Conservation (phyloP, 2,113 vertebrate genomes). For the Sander vitreus region DNA sequence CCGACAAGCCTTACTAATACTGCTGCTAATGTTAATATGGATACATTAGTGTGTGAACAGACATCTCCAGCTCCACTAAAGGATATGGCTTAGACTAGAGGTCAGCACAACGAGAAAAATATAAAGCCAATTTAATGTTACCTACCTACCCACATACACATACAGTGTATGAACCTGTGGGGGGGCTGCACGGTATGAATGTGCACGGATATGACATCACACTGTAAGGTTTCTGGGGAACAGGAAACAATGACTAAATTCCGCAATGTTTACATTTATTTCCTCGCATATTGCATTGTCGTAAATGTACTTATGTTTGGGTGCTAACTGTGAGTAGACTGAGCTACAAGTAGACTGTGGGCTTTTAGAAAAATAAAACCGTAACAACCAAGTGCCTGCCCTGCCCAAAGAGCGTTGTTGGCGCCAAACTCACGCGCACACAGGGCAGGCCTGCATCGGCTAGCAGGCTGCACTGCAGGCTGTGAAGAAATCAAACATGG, state of each 20-base stretch:
- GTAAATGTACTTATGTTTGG: no score
- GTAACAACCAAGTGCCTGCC: not conserved
- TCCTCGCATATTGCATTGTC: not conserved
- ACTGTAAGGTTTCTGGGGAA: not conserved
- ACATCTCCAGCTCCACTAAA: no score
- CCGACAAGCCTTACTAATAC: no score
- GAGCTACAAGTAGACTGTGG: not conserved
- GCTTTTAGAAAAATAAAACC: not conserved
- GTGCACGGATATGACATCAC: conserved; percentile 50
- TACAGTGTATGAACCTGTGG: no score
- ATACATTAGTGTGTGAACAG: not conserved
- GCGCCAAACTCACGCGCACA: conserved; percentile 78
- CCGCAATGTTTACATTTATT: not conserved
- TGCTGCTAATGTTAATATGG: no score
- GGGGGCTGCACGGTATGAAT: not conserved
- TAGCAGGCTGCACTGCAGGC: conserved; percentile 51
- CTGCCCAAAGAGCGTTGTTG: conserved; percentile 62
- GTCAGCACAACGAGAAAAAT: no score
- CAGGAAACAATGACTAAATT: conserved; percentile 2
- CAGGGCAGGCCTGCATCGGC: conserved; percentile 11
- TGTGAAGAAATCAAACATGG: conserved; percentile 77
- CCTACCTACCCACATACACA: no score
- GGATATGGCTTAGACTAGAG: no score
- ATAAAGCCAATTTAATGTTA: no score
- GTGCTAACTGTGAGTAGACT: not conserved